Conservation (phyloP, 2,888 invertebrate species). For the Artemia sinica region DNA sequence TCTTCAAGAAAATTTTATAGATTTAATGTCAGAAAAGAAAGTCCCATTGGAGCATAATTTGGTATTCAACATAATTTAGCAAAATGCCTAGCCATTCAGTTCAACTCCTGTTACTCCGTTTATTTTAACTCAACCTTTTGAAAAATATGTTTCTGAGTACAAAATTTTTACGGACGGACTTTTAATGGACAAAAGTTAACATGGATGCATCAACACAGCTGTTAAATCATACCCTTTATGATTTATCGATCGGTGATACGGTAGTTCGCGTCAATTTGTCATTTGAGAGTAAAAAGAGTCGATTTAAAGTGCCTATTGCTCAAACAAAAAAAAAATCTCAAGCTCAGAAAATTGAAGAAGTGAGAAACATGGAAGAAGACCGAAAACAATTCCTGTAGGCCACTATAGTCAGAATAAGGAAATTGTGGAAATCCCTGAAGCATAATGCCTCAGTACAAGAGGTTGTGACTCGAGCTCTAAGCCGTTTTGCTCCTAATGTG, state of each 20-base stretch:
- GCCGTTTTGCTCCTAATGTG: slow-evolving; percentile 83
- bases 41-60: no score
- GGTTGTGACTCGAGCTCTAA: slow-evolving; percentile 71
- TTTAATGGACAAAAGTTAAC: slow-evolving; percentile 86
- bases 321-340: slow-evolving; percentile 54
- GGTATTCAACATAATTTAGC: no score
- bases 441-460: slow-evolving; percentile 75
- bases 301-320: slow-evolving; percentile 62
- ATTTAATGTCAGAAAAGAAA: no score
- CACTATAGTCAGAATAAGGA: slow-evolving; percentile 73
- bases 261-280: slow-evolving; percentile 54
- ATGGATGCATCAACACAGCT: slow-evolving; percentile 86
- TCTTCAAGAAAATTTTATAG: slow-evolving; percentile 61
- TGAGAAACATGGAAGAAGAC: slow-evolving; percentile 76
- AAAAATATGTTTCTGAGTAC: slow-evolving; percentile 42
- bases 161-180: slow-evolving; percentile 69
- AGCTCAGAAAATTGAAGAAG: slow-evolving; percentile 54
- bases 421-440: slow-evolving; percentile 68
- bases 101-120: no score
- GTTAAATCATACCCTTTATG: slow-evolving; percentile 34
- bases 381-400: slow-evolving; percentile 75
- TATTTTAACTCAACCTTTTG: no score
- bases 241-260: slow-evolving; percentile 31
- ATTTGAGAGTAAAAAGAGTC: slow-evolving; percentile 75
- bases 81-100: no score